These are phyloP conservation scores for Dryobotodes eremita DNA, from an alignment of 2,888 invertebrate genomes.

Conservation along the genomic window DNA sequence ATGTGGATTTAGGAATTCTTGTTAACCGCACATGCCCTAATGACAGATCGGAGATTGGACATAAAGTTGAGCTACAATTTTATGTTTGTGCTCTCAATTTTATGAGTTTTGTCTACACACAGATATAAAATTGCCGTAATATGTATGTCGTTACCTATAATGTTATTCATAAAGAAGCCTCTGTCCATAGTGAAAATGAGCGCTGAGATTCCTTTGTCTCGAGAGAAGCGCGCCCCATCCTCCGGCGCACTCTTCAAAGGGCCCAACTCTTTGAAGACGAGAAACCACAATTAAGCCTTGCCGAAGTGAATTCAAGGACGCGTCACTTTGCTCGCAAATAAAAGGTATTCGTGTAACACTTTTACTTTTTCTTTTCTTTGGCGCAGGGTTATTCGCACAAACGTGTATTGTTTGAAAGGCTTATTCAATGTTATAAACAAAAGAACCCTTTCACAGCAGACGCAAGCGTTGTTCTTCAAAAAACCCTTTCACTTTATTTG, in stretches of 20 bases:
- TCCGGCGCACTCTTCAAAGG: slow-evolving; percentile 80
- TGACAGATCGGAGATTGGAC: slow-evolving; percentile 59
- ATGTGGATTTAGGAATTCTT: slow-evolving; percentile 71
- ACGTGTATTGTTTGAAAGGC: slow-evolving; percentile 77
- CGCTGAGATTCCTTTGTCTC: slow-evolving; percentile 83
- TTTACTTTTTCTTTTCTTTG: slow-evolving; percentile 83
- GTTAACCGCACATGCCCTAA: slow-evolving; percentile 53
- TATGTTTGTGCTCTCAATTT: slow-evolving; percentile 48
- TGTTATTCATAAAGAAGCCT: slow-evolving; percentile 58
- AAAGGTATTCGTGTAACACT: slow-evolving; percentile 85
- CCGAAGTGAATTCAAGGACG: slow-evolving; percentile 88
- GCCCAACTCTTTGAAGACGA: slow-evolving; percentile 88
- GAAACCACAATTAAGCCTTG: slow-evolving; percentile 89
- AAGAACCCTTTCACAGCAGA: slow-evolving; percentile 76
- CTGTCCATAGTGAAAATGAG: slow-evolving; percentile 80
- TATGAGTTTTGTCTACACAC: slow-evolving; percentile 41
- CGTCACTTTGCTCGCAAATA: slow-evolving; percentile 82
- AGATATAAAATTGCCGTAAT: slow-evolving; percentile 34
- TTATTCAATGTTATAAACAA: slow-evolving; percentile 75
- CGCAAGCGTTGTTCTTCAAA: slow-evolving; percentile 63
- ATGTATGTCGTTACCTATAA: slow-evolving; percentile 32
- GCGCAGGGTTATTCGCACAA: slow-evolving; percentile 78
- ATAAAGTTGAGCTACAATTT: slow-evolving; percentile 45
- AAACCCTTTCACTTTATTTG: slow-evolving; percentile 67
- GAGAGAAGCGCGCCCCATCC: slow-evolving; percentile 71